These are phyloP conservation scores for Petrolisthes manimaculis DNA, from an alignment of 2,888 invertebrate species.

Conservation along the genomic window DNA sequence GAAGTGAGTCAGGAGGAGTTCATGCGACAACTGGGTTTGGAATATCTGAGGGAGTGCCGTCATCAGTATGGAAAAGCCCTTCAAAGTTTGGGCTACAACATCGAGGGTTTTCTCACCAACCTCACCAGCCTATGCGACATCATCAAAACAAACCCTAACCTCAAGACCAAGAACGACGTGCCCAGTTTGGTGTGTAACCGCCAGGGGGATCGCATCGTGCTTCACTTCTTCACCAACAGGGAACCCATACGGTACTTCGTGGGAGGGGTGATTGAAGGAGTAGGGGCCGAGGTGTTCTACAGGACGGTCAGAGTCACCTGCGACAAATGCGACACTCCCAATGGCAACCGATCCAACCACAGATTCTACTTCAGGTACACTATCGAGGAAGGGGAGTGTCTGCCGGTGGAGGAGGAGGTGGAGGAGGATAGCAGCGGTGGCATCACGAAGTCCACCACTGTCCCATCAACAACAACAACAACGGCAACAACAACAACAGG, in stretches of 20 bases:
- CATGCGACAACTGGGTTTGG: constrained; percentile 83
- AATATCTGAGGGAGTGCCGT: constrained; percentile 80
- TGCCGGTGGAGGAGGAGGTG: neutral
- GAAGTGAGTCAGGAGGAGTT: constrained; percentile 75
- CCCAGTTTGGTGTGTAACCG: constrained; percentile 62
- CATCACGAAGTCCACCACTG: neutral
- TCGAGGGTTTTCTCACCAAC: constrained; percentile 87
- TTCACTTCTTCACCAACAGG: constrained; percentile 64
- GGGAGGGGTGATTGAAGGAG: constrained; percentile 62
- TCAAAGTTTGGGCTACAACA: constrained; percentile 85
- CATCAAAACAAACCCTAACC: constrained; percentile 55
- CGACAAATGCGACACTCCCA: constrained; percentile 49
- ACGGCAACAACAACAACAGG: too few species aligned
- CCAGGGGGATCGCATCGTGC: constrained; percentile 45
- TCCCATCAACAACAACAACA: too few species aligned
- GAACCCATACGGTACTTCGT: constrained; percentile 62
- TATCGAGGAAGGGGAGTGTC: neutral
- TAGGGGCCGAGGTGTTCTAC: constrained; percentile 55
- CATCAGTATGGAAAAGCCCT: constrained; percentile 84
- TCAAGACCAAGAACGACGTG: constrained; percentile 63
- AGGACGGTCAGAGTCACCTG: constrained; percentile 43
- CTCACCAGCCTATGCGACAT: constrained; percentile 87
- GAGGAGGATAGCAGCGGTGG: constrained; percentile 2
- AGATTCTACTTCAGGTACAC: constrained; percentile 56
- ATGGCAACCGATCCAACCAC: constrained; percentile 50